Conservation (phyloP, 2,888 invertebrate genomes). For the Anaspis maculata region DNA sequence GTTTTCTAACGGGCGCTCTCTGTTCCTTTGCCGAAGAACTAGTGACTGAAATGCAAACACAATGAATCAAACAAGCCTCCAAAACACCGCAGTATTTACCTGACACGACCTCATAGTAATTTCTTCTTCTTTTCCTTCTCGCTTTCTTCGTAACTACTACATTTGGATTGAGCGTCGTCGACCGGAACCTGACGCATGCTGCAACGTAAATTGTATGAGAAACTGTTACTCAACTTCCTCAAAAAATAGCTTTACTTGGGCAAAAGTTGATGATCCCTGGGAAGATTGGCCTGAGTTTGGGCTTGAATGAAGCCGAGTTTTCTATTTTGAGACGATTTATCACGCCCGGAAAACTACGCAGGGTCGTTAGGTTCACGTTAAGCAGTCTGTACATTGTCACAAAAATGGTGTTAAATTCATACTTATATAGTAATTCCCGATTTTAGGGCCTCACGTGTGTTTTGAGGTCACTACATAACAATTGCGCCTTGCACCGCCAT, state of each 20-base stretch:
- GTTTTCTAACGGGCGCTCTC: slow-evolving; percentile 58
- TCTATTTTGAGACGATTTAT: slow-evolving; percentile 22
- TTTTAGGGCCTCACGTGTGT: too few species aligned
- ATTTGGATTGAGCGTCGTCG: slow-evolving; percentile 28
- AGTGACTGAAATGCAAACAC: slow-evolving; percentile 44
- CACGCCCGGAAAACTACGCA: slow-evolving; percentile 25
- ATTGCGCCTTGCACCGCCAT: too few species aligned
- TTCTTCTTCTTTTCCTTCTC: slow-evolving; percentile 23
- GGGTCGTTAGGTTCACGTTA: slow-evolving; percentile 24
- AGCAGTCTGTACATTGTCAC: slow-evolving; percentile 27
- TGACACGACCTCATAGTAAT: slow-evolving; percentile 20
- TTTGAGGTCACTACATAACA: too few species aligned
- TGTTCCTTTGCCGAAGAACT: slow-evolving; percentile 54
- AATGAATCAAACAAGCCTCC: slow-evolving; percentile 1
- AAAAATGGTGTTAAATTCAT: too few species aligned
- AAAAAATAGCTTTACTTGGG: slow-evolving; percentile 26
- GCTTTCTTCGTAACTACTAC: slow-evolving; percentile 20
- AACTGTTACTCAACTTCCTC: slow-evolving; percentile 33
- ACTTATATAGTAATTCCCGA: too few species aligned
- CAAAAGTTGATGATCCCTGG: slow-evolving; percentile 1
- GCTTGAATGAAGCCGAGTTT: too few species aligned
- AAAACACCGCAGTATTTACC: slow-evolving; percentile 16
- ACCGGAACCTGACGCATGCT: slow-evolving; percentile 21
- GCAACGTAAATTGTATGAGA: slow-evolving; percentile 9
- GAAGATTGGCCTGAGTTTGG: slow-evolving; percentile 11